phyloP scores from a whole-genome alignment of 2,113 vertebrate species.

The Indicator maculatus region DNA sequence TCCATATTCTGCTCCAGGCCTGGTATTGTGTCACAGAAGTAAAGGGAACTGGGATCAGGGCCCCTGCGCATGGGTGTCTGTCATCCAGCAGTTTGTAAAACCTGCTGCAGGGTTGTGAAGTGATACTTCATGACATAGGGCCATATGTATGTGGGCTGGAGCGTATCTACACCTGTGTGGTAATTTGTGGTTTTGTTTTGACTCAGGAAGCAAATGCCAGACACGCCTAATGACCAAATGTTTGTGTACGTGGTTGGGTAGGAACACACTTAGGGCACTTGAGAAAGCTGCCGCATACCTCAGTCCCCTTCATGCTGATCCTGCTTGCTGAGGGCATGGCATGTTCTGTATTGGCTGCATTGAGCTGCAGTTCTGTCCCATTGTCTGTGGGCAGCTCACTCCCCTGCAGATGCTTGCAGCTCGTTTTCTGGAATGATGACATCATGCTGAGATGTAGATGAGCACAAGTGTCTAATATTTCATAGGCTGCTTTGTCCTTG shows the following conservation, averaged over 20 bases:
- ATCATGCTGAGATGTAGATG: not conserved
- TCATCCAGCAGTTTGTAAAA: not conserved
- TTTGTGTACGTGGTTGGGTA: not conserved
- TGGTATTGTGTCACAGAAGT: not conserved
- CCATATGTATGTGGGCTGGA: not conserved
- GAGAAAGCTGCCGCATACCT: accelerated
- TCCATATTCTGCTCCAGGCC: not conserved
- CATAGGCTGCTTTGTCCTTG: not conserved
- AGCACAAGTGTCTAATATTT: not conserved
- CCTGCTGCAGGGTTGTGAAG: not conserved
- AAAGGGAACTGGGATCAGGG: accelerated
- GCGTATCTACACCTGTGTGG: accelerated
- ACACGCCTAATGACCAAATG: not conserved
- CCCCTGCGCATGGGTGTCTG: accelerated
- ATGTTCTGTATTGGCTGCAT: accelerated
- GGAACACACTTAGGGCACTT: not conserved
- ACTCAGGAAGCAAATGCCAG: not conserved
- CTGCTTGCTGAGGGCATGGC: not conserved
- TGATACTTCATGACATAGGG: accelerated
- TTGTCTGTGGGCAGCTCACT: not conserved
- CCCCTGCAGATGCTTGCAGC: not conserved
- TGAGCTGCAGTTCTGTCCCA: not conserved
- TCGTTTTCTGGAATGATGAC: not conserved
- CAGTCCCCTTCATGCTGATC: accelerated
- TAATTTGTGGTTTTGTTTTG: not conserved